These are phyloP conservation scores for Apamea anceps DNA, from an alignment of 2,888 invertebrate species.

Conservation along the genomic window DNA sequence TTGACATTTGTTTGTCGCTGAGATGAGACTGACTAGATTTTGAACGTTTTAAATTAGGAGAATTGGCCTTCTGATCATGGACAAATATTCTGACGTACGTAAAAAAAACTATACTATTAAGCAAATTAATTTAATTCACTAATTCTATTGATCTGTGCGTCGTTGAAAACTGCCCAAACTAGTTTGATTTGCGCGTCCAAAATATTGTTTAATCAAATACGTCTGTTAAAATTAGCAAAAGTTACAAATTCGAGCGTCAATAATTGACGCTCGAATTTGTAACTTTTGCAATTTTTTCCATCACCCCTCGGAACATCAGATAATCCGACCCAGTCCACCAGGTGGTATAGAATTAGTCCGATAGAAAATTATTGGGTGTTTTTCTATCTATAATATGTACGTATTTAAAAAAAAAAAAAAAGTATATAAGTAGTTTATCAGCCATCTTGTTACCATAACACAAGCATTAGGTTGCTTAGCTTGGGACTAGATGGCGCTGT, in stretches of 20 bases:
- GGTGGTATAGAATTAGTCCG: background rate
- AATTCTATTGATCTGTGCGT: background rate
- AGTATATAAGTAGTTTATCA: no score
- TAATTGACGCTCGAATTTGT: no score
- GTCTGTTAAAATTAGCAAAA: background rate
- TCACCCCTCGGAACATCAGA: conserved; percentile 35
- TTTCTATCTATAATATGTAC: no score
- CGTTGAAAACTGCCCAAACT: conserved; percentile 32
- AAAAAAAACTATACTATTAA: background rate
- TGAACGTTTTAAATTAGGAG: no score
- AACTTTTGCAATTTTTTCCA: no score
- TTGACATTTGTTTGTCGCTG: no score
- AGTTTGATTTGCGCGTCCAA: conserved; percentile 39
- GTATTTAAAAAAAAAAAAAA: no score
- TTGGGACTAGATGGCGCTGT: no score
- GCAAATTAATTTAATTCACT: conserved; percentile 15
- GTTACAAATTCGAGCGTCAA: background rate
- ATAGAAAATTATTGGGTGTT: no score
- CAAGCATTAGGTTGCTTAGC: no score
- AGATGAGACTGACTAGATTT: no score
- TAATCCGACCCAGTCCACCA: conserved; percentile 1
- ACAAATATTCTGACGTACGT: background rate
- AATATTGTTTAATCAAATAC: conserved; percentile 12
- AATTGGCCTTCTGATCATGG: background rate
- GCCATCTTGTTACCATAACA: no score